Evolutionary conservation across 2,797 vertebrate genomes (phyloP).

Genomic region (Rhinatrema bivittatum): DNA sequence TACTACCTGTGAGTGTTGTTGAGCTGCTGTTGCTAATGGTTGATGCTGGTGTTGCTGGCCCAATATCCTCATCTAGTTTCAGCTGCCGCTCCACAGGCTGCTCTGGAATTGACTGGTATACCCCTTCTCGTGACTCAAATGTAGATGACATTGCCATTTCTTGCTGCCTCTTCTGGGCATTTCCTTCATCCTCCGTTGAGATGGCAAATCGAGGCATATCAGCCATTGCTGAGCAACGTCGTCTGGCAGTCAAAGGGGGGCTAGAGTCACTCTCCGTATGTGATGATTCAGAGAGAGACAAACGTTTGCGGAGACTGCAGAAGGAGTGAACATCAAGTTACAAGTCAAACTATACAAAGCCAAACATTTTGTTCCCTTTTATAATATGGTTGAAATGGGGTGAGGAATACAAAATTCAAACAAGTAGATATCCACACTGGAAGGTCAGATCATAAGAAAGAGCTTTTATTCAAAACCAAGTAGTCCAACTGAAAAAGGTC

Average conservation of each 20-base stretch:
- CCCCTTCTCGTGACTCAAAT: slow-evolving; percentile 58
- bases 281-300: slow-evolving; percentile 90
- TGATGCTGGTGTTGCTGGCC: slow-evolving; percentile 51
- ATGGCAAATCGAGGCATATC: slow-evolving; percentile 86
- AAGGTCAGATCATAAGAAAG: too few relatives aligned
- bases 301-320: slow-evolving; percentile 78
- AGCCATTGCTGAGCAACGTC: slow-evolving; percentile 82
- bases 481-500: too few relatives aligned
- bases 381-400: too few relatives aligned
- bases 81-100: slow-evolving; percentile 71
- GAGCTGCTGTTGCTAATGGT: slow-evolving; percentile 53
- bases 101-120: slow-evolving; percentile 66
- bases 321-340: background rate
- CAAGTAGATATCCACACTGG: background rate
- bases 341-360: too few relatives aligned
- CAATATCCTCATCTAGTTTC: slow-evolving; percentile 64
- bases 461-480: too few relatives aligned
- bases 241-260: slow-evolving; percentile 81
- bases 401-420: rapidly evolving
- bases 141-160: slow-evolving; percentile 43
- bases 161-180: slow-evolving; percentile 36
- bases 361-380: too few relatives aligned
- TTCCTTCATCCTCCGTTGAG: slow-evolving; percentile 72
- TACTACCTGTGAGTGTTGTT: slow-evolving; percentile 59
- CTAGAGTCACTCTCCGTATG: slow-evolving; percentile 96